Evolutionary conservation across 2,797 vertebrate genomes (phyloP).

Genomic region (Meriones psammophilus): DNA sequence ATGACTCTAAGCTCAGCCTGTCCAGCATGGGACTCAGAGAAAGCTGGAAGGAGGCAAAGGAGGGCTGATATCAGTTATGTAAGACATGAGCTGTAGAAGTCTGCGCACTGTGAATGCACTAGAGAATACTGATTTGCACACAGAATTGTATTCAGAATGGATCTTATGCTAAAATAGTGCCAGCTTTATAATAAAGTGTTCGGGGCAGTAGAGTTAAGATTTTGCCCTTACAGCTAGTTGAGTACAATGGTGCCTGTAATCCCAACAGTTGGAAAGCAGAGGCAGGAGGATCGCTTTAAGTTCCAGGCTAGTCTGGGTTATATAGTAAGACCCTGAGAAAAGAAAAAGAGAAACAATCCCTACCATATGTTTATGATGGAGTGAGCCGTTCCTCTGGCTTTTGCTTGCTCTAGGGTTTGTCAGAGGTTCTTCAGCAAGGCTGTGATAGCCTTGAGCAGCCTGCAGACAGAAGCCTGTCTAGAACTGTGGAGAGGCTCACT

Average conservation of each 20-base stretch:
- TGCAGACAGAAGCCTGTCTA: background rate
- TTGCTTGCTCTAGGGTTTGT: background rate
- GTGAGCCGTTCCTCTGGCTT: background rate
- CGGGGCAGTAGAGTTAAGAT: background rate
- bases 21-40: background rate
- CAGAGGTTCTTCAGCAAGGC: constrained; percentile 4
- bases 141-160: background rate
- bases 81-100: background rate
- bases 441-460: background rate
- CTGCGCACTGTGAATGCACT: background rate
- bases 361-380: background rate
- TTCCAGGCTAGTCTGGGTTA: background rate
- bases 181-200: constrained; percentile 10
- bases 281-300: background rate
- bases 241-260: background rate
- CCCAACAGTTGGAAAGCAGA: background rate
- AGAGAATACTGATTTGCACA: background rate
- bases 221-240: background rate
- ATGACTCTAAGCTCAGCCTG: background rate
- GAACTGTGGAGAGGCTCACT: constrained; percentile 31
- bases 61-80: background rate
- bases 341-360: background rate
- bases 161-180: constrained; percentile 16
- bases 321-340: background rate
- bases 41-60: no score